Base-by-base conservation (phyloP, 2,797 vertebrate species). In the Cossypha polioptera region DNA sequence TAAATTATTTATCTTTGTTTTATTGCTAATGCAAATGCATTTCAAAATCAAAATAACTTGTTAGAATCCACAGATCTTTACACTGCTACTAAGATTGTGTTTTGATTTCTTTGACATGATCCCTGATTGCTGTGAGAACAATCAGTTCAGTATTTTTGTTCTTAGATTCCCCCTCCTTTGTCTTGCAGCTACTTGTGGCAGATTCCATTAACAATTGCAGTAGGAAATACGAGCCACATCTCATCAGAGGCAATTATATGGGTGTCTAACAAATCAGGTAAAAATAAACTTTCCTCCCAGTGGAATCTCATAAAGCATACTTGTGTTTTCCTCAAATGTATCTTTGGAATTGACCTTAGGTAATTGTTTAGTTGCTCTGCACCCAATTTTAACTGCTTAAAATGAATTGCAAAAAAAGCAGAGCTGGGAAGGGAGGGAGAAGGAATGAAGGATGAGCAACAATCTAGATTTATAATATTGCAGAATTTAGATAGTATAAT, bases 231-330 rank as follows among this genome's bases (percentile, higher is more conserved):
- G 81, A 99, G 98, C 94, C 95, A 98, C 80, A 97, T 99, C 94
- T 98, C 98, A 95, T 95, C 98, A 91, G 98, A 99, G 97, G 98
- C 98, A 96, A 99, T 99, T 98, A 98, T 99, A 98, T 99, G 99
- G 99, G 98, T 99, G 98, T 98, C 98, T 98, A 99, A 99, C 98
- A 99, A 97, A 98, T 99, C 99, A 98, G 99, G 99, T 99, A 98
- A 97, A 96, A 94, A 97, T 93, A 97, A 97, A 96, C 84, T 97
- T 97, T 96, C 95, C 93, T 97, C 92, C 92, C 94, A 96, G 91
- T 96, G 89, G 95, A 96, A 96, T 97, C 95, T 80, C 57, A 71
- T 95, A 96, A 97, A 96, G 94, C 86, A 94, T 97, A 95, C 91
- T 90, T 97, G 80, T 97, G 80, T 97, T 95, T 97, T 96, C 93